These are phyloP conservation scores for Drosophila meridionalis DNA, from an alignment of 2,888 invertebrate genomes.

Conservation along the genomic window DNA sequence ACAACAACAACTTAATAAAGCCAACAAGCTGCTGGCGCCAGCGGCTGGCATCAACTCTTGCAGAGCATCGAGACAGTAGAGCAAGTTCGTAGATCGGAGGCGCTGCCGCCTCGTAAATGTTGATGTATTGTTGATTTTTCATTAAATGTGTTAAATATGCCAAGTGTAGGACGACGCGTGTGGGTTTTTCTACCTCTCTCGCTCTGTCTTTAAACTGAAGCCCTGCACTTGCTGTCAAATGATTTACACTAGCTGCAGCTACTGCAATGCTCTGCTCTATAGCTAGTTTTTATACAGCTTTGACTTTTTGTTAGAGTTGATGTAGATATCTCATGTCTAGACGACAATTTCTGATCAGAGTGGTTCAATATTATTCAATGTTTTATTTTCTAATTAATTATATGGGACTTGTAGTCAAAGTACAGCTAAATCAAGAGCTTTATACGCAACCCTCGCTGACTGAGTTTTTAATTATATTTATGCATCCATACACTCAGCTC, in stretches of 20 bases:
- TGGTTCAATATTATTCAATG: neutral
- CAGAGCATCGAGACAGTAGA: slow-evolving; percentile 36
- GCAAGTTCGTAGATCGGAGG: slow-evolving; percentile 29
- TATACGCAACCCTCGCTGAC: slow-evolving; percentile 20
- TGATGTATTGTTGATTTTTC: slow-evolving; percentile 79
- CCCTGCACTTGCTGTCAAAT: slow-evolving; percentile 48
- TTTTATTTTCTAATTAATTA: slow-evolving; percentile 19
- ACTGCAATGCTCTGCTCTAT: neutral
- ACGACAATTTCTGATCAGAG: neutral
- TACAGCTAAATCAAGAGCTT: neutral
- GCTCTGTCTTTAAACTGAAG: slow-evolving; percentile 33
- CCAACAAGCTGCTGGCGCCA: slow-evolving; percentile 69
- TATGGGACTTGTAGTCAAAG: slow-evolving; percentile 16
- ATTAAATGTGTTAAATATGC: slow-evolving; percentile 80
- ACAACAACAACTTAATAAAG: slow-evolving; percentile 76
- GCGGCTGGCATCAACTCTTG: slow-evolving; percentile 32
- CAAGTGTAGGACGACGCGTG: slow-evolving; percentile 74
- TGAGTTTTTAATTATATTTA: slow-evolving; percentile 63
- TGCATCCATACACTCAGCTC: slow-evolving; percentile 11
- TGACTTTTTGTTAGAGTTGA: neutral
- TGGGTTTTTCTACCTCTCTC: slow-evolving; percentile 59
- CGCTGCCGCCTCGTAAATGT: slow-evolving; percentile 65
- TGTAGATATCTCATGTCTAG: neutral
- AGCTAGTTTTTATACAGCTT: neutral
- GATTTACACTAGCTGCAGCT: slow-evolving; percentile 34